Base-by-base conservation (phyloP, 2,797 vertebrate species). In the Squalus acanthias region DNA sequence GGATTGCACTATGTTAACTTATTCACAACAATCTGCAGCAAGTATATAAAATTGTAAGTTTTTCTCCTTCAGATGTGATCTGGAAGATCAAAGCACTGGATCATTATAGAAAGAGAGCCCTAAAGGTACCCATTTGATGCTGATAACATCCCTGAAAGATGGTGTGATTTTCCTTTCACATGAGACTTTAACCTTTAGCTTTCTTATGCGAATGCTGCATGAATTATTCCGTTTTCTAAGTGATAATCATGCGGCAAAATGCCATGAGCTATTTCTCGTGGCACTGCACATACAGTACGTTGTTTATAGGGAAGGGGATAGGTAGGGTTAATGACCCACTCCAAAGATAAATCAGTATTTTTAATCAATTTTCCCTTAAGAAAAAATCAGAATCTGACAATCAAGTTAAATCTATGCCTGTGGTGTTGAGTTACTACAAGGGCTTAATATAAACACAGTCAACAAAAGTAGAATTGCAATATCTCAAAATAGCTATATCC, bases 401-500 rank as follows among this genome's bases (percentile, higher is more conserved):
- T 76, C n/a, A 57, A 95, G 70, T 13, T 33, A 29, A 13, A 95
- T 70, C 93, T 70, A 50, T 29, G 93, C 39, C n/a, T 94, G 65
- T 69, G 92, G 39, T 70, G 69, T 72, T 72, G 67, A 95, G 39
- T 67, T 69, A 95, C 67, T 95, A n/a, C 94, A 95, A 53, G 50
- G 46, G 46, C 24, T 33, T 74, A 95, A 95, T 76, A 76, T 76
- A 95, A 29, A 95, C 29, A 70, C 9, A 74, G 46, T 29, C 69
- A 74, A 74, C 69, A 95, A 53, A 95, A 74, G 9, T 50, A 57
- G 46, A 53, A 57, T 76, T 17, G 2, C 53, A 60, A 76, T 33
- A 74, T 74, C 69, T 95, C 69, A 72, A 95, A 72, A 57, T 76
- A 95, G 94, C 70, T n/a, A 76, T 76, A 95, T 95, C 70, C 94